Evolutionary conservation across 2,888 invertebrate genomes (phyloP).

Genomic region (Junonia oenone): DNA sequence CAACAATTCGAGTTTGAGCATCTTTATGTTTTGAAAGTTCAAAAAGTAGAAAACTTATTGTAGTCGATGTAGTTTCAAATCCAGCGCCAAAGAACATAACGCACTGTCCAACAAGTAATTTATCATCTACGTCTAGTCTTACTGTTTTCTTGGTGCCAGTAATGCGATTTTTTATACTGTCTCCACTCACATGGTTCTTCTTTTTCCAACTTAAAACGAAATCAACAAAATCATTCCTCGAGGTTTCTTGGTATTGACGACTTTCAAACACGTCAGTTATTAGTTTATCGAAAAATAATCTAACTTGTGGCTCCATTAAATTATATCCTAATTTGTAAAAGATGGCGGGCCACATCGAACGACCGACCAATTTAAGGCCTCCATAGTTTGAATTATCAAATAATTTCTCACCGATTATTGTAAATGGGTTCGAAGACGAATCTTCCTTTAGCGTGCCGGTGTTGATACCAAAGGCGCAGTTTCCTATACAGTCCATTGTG

Average conservation of each 20-base stretch:
- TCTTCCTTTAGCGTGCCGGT: background rate
- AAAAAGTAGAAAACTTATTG: conserved; percentile 43
- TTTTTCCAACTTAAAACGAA: conserved; percentile 41
- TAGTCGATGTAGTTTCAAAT: conserved; percentile 46
- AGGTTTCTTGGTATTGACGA: conserved; percentile 37
- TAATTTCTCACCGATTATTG: too few relatives aligned
- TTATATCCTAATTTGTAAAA: conserved; percentile 11
- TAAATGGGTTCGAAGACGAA: background rate
- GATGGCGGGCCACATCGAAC: background rate
- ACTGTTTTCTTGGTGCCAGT: background rate
- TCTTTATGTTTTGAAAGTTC: conserved; percentile 39
- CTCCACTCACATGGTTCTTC: conserved; percentile 41
- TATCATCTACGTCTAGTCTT: conserved; percentile 45
- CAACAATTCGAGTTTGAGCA: conserved; percentile 33
- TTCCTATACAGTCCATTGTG: background rate
- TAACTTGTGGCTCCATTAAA: conserved; percentile 33
- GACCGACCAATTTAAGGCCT: background rate
- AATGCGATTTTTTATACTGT: conserved; percentile 42
- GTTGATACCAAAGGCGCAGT: background rate
- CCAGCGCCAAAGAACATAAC: conserved; percentile 63
- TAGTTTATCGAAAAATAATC: conserved; percentile 39
- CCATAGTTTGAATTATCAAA: background rate
- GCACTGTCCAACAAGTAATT: conserved; percentile 71
- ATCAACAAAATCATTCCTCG: conserved; percentile 48
- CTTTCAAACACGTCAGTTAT: conserved; percentile 39